Evolutionary conservation across 2,113 vertebrate species (phyloP).

Genomic region (Anoura caudifer): DNA sequence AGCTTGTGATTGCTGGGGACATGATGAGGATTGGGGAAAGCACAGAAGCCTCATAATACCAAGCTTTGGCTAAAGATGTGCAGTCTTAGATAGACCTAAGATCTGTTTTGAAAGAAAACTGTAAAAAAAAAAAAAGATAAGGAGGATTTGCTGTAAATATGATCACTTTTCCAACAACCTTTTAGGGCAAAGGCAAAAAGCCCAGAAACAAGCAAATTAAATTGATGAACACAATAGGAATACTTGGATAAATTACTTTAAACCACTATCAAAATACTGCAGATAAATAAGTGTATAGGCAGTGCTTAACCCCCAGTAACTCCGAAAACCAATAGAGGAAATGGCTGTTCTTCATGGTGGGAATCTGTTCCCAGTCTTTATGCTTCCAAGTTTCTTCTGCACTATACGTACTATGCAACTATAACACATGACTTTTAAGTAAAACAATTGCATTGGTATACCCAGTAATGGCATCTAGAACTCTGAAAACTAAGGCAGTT

Average conservation of each 20-base stretch:
- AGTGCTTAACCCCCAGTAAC: neutral
- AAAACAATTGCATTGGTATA: neutral
- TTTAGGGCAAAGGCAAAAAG: neutral
- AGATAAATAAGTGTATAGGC: neutral
- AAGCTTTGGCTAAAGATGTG: neutral
- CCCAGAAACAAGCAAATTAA: neutral
- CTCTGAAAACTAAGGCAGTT: neutral
- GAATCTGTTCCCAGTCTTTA: neutral
- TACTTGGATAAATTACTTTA: neutral
- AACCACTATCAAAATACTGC: neutral
- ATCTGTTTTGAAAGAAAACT: neutral
- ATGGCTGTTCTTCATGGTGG: neutral
- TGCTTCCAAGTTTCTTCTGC: neutral
- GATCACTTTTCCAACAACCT: neutral
- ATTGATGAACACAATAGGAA: neutral
- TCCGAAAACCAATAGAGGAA: neutral
- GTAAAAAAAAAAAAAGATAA: neutral
- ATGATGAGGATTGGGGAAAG: neutral
- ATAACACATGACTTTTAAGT: neutral
- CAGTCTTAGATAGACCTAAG: neutral
- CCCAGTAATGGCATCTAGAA: neutral
- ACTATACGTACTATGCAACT: neutral
- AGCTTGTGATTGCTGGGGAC: neutral
- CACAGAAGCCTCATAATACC: neutral
- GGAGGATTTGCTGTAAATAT: neutral